Evolutionary conservation across 2,888 invertebrate genomes (phyloP), one percentile per base, ranked within the genome.

Genomic region (Diarsia brunnea): DNA sequence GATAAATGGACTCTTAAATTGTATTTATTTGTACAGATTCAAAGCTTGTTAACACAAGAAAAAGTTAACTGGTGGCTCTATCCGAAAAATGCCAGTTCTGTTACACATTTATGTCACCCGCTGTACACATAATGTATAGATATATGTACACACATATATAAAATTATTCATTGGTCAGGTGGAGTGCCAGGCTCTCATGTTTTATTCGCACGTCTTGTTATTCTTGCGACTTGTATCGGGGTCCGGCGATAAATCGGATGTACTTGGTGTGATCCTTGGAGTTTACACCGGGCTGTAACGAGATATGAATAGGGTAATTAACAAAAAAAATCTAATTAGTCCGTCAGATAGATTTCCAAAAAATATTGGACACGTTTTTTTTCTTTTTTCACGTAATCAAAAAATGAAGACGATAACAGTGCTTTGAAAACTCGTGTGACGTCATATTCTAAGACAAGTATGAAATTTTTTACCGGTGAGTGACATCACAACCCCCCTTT

Each of bases 121-220:
- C 63, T 63, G 43, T 45, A 43, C 24, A 43, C n/a, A 63, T 63
- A 63, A 63, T 43, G 1, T 43, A 63, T 43, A 43, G 0, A 61
- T 43, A 14, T 43, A 43, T n/a, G 4, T 43, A 12, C 24, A 53
- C 38, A 16, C 24, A 55, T 66, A 49, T 72, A 82, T 77, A 79
- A 81, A 84, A 80, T 88, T 88, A 87, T 88, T 87, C 87, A 87
- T 87, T 85, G 84, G 75, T 65, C 87, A 88, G 88, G 88, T 87
- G 65, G 73, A 78, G 24, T 73, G 64, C 73, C 31, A 79, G 45
- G 80, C 45, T 19, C 84, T 88, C 87, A 88, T 88, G 88, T 88
- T 87, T 88, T 87, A 88, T 88, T 86, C 88, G 71, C 1, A 12
- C 51, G 65, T 69, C 82, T 83, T 85, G 82, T 83, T 85, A 83